Evolutionary conservation across 1,140 invertebrate genomes (phyloP).

Genomic region (Drosophila nigrodunni): DNA sequence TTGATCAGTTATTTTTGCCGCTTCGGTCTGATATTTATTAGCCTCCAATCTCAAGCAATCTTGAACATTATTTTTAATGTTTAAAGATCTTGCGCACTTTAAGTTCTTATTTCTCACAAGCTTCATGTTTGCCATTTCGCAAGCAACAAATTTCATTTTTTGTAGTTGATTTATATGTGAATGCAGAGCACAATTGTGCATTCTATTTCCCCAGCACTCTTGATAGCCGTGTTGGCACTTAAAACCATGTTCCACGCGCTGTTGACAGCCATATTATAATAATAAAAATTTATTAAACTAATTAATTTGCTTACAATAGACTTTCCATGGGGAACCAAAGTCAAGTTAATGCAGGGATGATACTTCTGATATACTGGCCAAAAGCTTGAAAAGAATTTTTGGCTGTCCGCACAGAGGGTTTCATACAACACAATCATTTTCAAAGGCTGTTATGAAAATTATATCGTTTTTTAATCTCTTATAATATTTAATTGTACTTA

Average conservation of each 20-base stretch:
- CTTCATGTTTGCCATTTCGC: slow-evolving; percentile 10
- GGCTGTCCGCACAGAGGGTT: slow-evolving; percentile 17
- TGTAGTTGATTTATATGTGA: slow-evolving; percentile 11
- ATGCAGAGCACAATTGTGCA: slow-evolving; percentile 32
- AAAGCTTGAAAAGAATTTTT: neutral
- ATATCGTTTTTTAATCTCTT: neutral
- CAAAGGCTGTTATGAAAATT: slow-evolving; percentile 13
- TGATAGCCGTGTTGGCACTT: slow-evolving; percentile 17
- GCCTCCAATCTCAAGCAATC: neutral
- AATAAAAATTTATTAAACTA: neutral
- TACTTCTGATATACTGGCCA: slow-evolving; percentile 20
- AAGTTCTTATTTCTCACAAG: neutral
- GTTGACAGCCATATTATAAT: neutral
- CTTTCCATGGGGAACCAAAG: slow-evolving; percentile 30
- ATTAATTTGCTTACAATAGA: slow-evolving; percentile 1
- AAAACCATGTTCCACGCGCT: neutral
- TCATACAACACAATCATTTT: slow-evolving; percentile 29
- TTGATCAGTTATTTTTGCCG: neutral
- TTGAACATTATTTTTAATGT: neutral
- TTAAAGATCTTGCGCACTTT: slow-evolving; percentile 1
- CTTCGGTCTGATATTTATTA: neutral
- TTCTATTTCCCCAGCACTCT: slow-evolving; percentile 31
- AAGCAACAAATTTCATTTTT: slow-evolving; percentile 20
- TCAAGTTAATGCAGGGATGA: slow-evolving; percentile 26
- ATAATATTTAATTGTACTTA: neutral